Percentiles rank a stretch among this genome's conserved stretches.
phyloP scores from a whole-genome alignment of 2,797 vertebrate genomes.

The Podargus strigoides region DNA sequence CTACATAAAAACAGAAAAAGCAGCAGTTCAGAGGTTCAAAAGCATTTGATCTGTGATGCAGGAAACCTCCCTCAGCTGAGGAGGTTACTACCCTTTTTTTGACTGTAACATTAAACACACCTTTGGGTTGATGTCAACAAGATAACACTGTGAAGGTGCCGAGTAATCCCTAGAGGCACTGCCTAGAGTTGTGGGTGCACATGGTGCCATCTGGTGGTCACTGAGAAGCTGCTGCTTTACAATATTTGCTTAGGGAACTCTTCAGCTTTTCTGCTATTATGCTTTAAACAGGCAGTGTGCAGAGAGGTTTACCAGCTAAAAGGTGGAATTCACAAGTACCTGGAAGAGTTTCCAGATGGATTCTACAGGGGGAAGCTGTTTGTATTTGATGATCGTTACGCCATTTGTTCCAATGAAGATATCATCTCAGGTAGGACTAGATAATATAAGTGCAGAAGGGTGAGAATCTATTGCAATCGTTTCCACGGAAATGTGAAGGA shows the following conservation, averaged over 20 bases:
- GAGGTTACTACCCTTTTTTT: not conserved
- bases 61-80: not conserved
- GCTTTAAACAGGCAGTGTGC: conserved; percentile 84
- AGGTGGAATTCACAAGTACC: conserved; percentile 96
- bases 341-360: conserved; percentile 91
- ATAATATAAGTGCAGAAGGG: not conserved
- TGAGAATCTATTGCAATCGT: not conserved
- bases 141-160: not conserved
- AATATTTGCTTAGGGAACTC: not conserved
- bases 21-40: not conserved
- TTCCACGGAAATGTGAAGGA: not conserved
- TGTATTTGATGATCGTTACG: conserved; percentile 93
- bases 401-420: conserved; percentile 86
- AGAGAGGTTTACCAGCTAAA: conserved; percentile 94
- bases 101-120: not conserved
- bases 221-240: not conserved
- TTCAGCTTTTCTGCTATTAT: conserved; percentile 41
- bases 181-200: not conserved
- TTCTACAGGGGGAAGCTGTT: conserved; percentile 96
- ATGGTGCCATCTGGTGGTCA: not conserved
- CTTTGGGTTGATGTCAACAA: not conserved
- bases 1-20: not conserved
- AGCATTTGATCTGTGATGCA: not conserved
- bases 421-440: conserved; percentile 86
- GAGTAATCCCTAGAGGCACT: not conserved